Conservation (phyloP, 2,113 vertebrate genomes). For the Oncorhynchus tshawytscha region DNA sequence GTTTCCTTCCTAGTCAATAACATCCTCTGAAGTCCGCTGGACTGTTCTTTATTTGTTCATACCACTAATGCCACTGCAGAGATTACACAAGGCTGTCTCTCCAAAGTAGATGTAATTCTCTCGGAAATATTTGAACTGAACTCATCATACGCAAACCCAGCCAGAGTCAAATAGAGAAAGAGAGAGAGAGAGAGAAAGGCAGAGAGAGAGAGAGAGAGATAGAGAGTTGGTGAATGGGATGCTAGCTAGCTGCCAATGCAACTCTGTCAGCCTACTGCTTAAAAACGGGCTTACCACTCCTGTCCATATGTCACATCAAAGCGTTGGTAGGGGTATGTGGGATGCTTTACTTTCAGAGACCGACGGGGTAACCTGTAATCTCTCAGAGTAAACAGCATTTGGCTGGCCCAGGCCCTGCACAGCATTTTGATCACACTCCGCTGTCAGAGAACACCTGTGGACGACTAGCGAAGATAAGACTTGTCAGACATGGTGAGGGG, state of each 20-base stretch:
- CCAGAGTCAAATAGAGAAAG: too few species aligned
- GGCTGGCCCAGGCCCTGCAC: constrained; percentile 34
- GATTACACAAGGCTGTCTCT: too few species aligned
- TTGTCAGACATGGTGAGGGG: constrained; percentile 52
- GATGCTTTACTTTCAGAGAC: constrained; percentile 34
- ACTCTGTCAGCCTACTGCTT: constrained; percentile 1
- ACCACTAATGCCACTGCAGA: too few species aligned
- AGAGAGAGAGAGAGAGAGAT: too few species aligned
- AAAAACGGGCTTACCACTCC: background rate
- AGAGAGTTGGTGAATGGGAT: too few species aligned
- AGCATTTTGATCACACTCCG: constrained; percentile 56
- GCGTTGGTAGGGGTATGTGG: background rate
- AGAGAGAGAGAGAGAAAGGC: too few species aligned
- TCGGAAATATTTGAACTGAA: too few species aligned
- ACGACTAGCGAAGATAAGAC: constrained; percentile 62
- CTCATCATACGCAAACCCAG: too few species aligned
- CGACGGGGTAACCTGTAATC: constrained; percentile 40
- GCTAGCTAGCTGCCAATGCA: background rate
- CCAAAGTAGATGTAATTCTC: too few species aligned
- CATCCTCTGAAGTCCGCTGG: too few species aligned
- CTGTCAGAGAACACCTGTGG: constrained; percentile 69
- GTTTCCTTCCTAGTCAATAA: too few species aligned
- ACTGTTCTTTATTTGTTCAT: too few species aligned
- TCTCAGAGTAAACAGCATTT: constrained; percentile 55
- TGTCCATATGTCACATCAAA: constrained; percentile 1